Percentiles rank a stretch among this genome's conserved stretches.
Conservation (phyloP, 2,888 invertebrate genomes). For the Dromius quadrimaculatus region DNA sequence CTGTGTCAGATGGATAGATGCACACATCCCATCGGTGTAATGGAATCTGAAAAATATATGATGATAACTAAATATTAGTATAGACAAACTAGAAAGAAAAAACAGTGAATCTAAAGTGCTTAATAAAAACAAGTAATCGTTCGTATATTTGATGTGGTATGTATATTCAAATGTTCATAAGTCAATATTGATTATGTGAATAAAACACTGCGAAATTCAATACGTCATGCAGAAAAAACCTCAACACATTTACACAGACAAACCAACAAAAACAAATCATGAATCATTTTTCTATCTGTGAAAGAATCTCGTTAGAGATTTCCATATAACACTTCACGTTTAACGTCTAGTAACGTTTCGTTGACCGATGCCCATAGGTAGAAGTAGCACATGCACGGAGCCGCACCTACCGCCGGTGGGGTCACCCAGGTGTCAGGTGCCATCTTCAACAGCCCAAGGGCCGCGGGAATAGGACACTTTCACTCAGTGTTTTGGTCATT, state of each 20-base stretch:
- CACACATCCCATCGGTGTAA: too few species aligned
- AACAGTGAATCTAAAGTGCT: too few species aligned
- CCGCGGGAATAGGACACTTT: constrained; percentile 32
- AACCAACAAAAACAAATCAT: neutral
- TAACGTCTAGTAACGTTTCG: constrained; percentile 3
- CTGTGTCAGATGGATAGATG: too few species aligned
- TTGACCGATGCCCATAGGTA: constrained; percentile 13
- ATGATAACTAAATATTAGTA: too few species aligned
- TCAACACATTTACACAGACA: neutral
- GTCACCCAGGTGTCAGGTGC: constrained; percentile 34
- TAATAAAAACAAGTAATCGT: too few species aligned
- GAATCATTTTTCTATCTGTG: constrained; percentile 40
- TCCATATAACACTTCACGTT: constrained; percentile 57
- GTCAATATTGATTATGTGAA: too few species aligned
- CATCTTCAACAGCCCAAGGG: constrained; percentile 4
- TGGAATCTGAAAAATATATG: too few species aligned
- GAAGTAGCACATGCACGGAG: constrained; percentile 8
- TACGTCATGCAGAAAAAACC: too few species aligned
- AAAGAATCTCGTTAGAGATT: constrained; percentile 62
- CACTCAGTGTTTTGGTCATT: constrained; percentile 21
- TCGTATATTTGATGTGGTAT: too few species aligned
- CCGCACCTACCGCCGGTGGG: constrained; percentile 12
- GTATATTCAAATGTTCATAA: too few species aligned
- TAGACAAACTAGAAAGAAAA: too few species aligned
- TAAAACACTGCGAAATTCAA: too few species aligned